Evolutionary conservation across 2,113 vertebrate genomes (phyloP).

Genomic region (Sapajus apella): DNA sequence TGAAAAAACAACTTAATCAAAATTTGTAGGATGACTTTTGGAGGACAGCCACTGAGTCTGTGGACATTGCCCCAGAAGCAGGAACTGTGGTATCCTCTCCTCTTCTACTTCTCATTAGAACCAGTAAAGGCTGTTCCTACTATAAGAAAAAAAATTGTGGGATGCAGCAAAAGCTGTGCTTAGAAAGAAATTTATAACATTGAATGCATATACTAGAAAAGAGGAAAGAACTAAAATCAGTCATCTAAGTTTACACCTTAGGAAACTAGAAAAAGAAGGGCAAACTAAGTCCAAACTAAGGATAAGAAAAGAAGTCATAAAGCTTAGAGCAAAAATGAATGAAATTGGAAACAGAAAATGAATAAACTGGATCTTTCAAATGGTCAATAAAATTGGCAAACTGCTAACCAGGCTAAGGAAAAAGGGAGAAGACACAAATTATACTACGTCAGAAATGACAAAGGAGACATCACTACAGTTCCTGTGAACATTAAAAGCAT

Average conservation of each 20-base stretch:
- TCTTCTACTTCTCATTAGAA: no score
- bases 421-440: background rate
- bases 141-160: no score
- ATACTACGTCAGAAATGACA: background rate
- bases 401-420: background rate
- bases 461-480: background rate
- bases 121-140: no score
- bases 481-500: background rate
- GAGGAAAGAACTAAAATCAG: background rate
- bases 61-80: no score
- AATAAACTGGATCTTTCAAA: background rate
- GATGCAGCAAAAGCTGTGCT: background rate
- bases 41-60: background rate
- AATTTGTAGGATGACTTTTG: background rate
- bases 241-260: background rate
- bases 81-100: no score
- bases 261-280: background rate
- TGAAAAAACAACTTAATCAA: background rate
- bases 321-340: background rate
- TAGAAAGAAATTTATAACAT: background rate
- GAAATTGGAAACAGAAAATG: background rate
- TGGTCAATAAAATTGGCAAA: background rate
- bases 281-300: background rate
- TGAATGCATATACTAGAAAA: background rate
- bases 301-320: background rate